Evolutionary conservation across 2,797 vertebrate species (phyloP).

Genomic region (Naso thynnoides): DNA sequence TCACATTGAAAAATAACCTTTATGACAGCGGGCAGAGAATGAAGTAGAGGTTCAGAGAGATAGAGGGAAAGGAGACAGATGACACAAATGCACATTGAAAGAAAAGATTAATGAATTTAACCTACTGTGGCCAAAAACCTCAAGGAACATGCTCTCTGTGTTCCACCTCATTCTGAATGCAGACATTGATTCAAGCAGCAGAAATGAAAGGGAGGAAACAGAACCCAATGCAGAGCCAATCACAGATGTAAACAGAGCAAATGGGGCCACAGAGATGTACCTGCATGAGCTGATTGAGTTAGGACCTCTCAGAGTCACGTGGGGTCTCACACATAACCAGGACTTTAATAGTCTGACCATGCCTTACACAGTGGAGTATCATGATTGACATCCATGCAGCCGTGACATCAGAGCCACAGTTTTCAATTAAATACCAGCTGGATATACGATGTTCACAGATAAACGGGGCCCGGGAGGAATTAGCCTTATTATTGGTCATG

Average conservation of each 20-base stretch:
- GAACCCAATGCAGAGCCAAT: conserved; percentile 13
- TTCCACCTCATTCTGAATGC: conserved; percentile 34
- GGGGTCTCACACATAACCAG: conserved; percentile 14
- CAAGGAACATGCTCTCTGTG: conserved; percentile 4
- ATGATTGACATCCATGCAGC: conserved; percentile 44
- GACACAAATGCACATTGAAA: conserved; percentile 10
- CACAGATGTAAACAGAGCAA: conserved; percentile 21
- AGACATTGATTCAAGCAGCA: conserved; percentile 16
- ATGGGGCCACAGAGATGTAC: conserved; percentile 6
- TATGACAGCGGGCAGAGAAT: conserved; percentile 11
- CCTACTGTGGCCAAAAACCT: conserved; percentile 30
- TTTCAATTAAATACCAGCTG: conserved; percentile 54
- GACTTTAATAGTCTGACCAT: conserved; percentile 34
- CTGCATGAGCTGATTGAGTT: conserved; percentile 40
- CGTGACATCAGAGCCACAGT: conserved; percentile 38
- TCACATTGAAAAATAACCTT: conserved; percentile 34
- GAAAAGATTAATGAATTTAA: conserved; percentile 24
- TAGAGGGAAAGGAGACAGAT: conserved; percentile 17
- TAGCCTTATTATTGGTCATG: conserved; percentile 30
- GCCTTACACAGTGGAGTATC: conserved; percentile 16
- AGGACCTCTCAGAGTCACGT: conserved; percentile 3
- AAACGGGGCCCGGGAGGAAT: conserved; percentile 31
- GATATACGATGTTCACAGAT: conserved; percentile 36
- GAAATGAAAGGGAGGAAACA: conserved; percentile 11
- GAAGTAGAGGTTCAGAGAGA: conserved; percentile 14